Evolutionary conservation across 1,140 invertebrate species (phyloP).

Genomic region (Monochamus saltuarius): DNA sequence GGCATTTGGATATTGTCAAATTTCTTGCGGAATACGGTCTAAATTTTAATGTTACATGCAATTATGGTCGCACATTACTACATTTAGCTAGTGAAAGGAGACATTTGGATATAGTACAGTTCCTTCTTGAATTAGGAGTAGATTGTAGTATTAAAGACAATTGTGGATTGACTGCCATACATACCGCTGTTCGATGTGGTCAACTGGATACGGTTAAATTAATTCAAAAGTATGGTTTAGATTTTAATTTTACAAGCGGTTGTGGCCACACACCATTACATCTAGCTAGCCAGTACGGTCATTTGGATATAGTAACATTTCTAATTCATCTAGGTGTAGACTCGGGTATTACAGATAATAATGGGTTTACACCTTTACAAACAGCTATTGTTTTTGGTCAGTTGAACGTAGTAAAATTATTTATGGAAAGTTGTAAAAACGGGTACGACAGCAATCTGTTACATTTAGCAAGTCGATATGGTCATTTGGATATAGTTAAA

Average conservation of each 20-base stretch:
- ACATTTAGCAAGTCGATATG: background rate
- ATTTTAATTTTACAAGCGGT: slow-evolving; percentile 24
- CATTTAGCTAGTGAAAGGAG: slow-evolving; percentile 54
- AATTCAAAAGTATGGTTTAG: slow-evolving; percentile 29
- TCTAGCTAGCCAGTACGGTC: slow-evolving; percentile 55
- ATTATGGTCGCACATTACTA: slow-evolving; percentile 44
- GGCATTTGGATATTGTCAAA: slow-evolving; percentile 28
- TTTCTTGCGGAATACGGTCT: slow-evolving; percentile 24
- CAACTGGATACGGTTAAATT: slow-evolving; percentile 26
- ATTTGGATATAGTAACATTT: slow-evolving; percentile 48
- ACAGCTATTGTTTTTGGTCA: background rate
- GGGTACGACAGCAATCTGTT: background rate
- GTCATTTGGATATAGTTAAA: background rate
- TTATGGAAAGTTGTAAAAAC: too few species aligned
- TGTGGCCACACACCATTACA: slow-evolving; percentile 48
- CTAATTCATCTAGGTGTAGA: slow-evolving; percentile 29
- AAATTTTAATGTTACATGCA: slow-evolving; percentile 21
- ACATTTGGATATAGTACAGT: slow-evolving; percentile 31
- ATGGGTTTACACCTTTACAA: slow-evolving; percentile 10
- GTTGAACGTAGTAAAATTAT: background rate
- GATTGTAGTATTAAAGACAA: slow-evolving; percentile 19
- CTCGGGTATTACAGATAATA: slow-evolving; percentile 19
- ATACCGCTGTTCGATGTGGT: slow-evolving; percentile 30
- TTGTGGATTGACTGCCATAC: slow-evolving; percentile 26
- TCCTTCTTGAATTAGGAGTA: slow-evolving; percentile 19